These are phyloP conservation scores for Drosophila ustulata DNA, from an alignment of 2,888 invertebrate species.

Conservation along the genomic window DNA sequence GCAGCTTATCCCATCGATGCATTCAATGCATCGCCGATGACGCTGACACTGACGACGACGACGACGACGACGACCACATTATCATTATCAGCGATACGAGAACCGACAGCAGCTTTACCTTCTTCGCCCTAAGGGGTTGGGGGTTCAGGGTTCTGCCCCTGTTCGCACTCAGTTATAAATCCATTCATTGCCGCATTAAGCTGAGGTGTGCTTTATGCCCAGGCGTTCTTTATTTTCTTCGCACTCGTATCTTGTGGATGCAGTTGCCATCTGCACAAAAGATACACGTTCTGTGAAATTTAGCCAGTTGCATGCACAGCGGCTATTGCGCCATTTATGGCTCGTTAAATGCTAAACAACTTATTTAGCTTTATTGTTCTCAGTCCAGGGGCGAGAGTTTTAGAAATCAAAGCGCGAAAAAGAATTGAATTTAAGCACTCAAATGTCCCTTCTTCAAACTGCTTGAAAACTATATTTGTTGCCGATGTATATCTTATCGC, in stretches of 20 bases:
- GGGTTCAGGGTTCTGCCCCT: constrained; percentile 37
- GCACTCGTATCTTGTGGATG: constrained; percentile 26
- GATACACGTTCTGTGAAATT: constrained; percentile 39
- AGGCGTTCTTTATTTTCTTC: constrained; percentile 25
- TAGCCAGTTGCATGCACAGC: constrained; percentile 41
- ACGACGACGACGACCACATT: constrained; percentile 68
- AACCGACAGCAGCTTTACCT: constrained; percentile 18
- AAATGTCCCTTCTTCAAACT: not conserved
- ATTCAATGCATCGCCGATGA: constrained; percentile 55
- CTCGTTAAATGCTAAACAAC: constrained; percentile 77
- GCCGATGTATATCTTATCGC: constrained; percentile 4
- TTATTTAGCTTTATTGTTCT: constrained; percentile 51
- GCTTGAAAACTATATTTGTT: constrained; percentile 1
- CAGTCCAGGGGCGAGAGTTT: not conserved
- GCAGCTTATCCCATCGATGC: constrained; percentile 67
- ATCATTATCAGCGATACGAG: constrained; percentile 66
- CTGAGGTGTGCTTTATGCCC: constrained; percentile 54
- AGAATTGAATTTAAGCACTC: not conserved
- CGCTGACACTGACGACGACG: constrained; percentile 46
- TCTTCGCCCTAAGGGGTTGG: constrained; percentile 13
- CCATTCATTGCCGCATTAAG: constrained; percentile 59
- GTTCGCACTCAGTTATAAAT: constrained; percentile 72
- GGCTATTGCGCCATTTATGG: constrained; percentile 61
- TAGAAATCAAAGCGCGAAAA: not conserved
- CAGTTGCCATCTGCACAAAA: constrained; percentile 36